phyloP scores from a whole-genome alignment of 1,140 invertebrate species.

The Achroia grisella region DNA sequence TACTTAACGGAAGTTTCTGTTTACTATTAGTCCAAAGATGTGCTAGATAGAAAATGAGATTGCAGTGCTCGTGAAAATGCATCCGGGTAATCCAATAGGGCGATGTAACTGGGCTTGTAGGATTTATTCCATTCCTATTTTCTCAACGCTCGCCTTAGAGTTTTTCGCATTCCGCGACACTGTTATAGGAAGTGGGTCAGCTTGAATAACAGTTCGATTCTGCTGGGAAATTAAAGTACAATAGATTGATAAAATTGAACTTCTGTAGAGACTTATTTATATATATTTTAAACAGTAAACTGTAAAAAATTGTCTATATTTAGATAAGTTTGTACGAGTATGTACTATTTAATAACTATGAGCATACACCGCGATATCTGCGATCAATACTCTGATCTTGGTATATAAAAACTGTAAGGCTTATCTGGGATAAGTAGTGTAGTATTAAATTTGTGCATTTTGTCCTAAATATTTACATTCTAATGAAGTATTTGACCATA shows the following conservation, averaged over 20 bases:
- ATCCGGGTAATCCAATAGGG: not conserved
- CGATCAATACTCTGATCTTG: too few species aligned
- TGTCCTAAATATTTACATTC: not conserved
- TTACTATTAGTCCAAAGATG: not conserved
- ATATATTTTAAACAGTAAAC: too few species aligned
- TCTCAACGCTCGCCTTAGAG: constrained; percentile 20
- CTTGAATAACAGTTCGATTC: constrained; percentile 12
- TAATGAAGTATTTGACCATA: not conserved
- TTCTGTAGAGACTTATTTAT: not conserved
- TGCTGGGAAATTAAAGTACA: not conserved
- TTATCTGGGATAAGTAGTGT: too few species aligned
- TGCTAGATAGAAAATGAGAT: constrained; percentile 7
- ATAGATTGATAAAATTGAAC: constrained; percentile 8
- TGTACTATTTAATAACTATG: too few species aligned
- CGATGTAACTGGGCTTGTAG: constrained; percentile 15
- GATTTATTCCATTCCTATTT: constrained; percentile 33
- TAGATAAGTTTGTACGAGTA: too few species aligned
- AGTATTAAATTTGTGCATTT: not conserved
- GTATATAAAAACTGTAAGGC: too few species aligned
- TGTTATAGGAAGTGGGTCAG: constrained; percentile 30
- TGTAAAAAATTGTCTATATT: too few species aligned
- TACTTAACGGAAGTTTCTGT: constrained; percentile 3
- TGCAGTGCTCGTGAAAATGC: constrained; percentile 1
- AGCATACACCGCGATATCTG: too few species aligned
- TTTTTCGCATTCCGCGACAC: constrained; percentile 26